Conservation (phyloP, 2,113 vertebrate species). For the Limnothrissa miodon region DNA sequence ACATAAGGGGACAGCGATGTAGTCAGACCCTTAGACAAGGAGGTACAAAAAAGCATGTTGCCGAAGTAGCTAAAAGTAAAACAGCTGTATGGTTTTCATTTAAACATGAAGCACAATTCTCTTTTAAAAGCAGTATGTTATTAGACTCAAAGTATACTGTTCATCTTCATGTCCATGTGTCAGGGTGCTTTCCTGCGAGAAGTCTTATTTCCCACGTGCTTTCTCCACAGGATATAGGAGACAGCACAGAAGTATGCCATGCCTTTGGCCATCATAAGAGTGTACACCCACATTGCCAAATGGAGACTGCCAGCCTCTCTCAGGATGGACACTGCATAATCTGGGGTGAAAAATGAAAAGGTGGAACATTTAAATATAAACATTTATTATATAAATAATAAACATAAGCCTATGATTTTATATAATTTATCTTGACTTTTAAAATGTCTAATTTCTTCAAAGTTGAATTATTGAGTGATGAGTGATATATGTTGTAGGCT, state of each 20-base stretch:
- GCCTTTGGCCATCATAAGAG: slow-evolving; percentile 30
- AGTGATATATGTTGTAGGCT: not conserved
- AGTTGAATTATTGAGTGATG: no score
- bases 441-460: no score
- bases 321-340: not conserved
- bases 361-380: not conserved
- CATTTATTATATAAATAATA: no score
- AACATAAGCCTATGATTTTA: no score
- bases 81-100: no score
- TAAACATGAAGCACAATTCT: not conserved
- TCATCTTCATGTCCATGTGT: not conserved
- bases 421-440: no score
- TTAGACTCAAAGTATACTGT: not conserved
- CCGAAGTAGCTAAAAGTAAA: not conserved
- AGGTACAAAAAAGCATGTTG: no score
- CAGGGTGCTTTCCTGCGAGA: not conserved
- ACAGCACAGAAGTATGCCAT: slow-evolving; percentile 20
- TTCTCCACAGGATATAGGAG: slow-evolving; percentile 21
- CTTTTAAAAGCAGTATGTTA: not conserved
- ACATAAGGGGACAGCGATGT: no score
- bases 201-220: not conserved
- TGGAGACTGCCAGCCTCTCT: not conserved
- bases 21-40: no score
- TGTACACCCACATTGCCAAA: slow-evolving; percentile 24
- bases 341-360: not conserved